These are phyloP conservation scores for Glaucomys volans DNA, from an alignment of 2,113 vertebrate species.

Conservation along the genomic window DNA sequence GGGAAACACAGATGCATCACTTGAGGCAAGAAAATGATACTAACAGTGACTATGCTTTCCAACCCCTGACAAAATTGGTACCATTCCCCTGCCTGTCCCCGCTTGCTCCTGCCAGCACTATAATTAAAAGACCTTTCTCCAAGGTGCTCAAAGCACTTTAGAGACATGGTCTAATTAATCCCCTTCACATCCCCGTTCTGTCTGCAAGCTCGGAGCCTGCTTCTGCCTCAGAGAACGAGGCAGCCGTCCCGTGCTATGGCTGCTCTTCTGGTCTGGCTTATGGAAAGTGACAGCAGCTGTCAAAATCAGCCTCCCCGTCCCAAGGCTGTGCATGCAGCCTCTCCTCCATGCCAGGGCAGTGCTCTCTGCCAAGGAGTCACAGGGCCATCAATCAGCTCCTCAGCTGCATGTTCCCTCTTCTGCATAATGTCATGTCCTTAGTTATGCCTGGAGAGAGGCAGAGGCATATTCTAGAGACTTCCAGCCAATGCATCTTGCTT, in stretches of 20 bases:
- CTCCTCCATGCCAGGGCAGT: slow-evolving; percentile 24
- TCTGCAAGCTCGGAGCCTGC: neutral
- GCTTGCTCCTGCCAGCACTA: slow-evolving; percentile 25
- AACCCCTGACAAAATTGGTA: slow-evolving; percentile 3
- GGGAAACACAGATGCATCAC: neutral
- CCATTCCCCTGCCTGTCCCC: neutral
- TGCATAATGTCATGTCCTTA: neutral
- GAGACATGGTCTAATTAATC: slow-evolving; percentile 55
- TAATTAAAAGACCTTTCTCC: slow-evolving; percentile 67
- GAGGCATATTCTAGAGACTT: neutral
- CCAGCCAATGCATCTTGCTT: neutral
- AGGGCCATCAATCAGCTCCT: neutral
- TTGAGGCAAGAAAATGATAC: slow-evolving; percentile 49
- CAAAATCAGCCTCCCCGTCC: neutral
- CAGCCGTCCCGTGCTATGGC: neutral
- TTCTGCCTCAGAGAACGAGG: neutral
- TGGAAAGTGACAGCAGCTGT: slow-evolving; percentile 49
- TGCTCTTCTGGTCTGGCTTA: neutral
- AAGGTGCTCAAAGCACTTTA: slow-evolving; percentile 28
- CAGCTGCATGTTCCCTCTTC: neutral
- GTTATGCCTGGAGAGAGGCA: neutral
- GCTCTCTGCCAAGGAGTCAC: neutral
- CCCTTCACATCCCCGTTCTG: neutral
- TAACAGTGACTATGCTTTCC: neutral
- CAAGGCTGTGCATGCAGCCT: neutral